A percentile compares a stretch with the other conserved stretches of the same genome.
These are phyloP conservation scores for Podabrus alpinus DNA, from an alignment of 2,888 invertebrate genomes.

Conservation along the genomic window DNA sequence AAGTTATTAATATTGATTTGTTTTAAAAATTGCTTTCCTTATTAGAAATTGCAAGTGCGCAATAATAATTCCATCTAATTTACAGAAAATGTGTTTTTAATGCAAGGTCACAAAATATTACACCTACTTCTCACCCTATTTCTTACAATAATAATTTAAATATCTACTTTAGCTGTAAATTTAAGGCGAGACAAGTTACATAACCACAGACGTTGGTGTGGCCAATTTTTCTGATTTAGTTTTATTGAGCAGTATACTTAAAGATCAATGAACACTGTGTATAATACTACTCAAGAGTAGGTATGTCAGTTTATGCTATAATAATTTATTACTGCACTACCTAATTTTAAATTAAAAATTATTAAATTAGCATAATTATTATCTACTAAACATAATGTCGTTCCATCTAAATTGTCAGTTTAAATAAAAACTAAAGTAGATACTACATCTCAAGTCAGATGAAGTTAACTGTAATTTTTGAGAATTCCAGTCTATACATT, in stretches of 20 bases:
- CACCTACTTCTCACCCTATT: constrained; percentile 6
- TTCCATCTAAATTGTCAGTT: too few relatives aligned
- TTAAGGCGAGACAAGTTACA: constrained; percentile 8
- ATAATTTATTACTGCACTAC: neutral
- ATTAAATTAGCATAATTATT: too few relatives aligned
- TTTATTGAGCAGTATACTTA: neutral
- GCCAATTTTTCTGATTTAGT: neutral
- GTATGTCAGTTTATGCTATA: neutral
- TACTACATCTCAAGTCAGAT: too few relatives aligned
- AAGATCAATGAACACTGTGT: neutral
- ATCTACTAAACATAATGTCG: too few relatives aligned
- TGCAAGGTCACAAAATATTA: neutral
- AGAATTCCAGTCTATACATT: too few relatives aligned
- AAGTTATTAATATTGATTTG: neutral
- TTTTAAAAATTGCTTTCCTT: neutral
- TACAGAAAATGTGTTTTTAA: neutral
- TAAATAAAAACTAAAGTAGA: too few relatives aligned
- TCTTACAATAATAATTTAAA: neutral
- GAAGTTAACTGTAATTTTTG: too few relatives aligned
- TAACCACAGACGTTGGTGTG: constrained; percentile 2
- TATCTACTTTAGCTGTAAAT: neutral
- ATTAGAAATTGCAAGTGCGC: neutral
- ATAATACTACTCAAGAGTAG: neutral
- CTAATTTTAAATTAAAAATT: neutral
- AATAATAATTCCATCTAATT: neutral